Evolutionary conservation across 2,888 invertebrate species (phyloP).

Genomic region (Cerastis leucographa): DNA sequence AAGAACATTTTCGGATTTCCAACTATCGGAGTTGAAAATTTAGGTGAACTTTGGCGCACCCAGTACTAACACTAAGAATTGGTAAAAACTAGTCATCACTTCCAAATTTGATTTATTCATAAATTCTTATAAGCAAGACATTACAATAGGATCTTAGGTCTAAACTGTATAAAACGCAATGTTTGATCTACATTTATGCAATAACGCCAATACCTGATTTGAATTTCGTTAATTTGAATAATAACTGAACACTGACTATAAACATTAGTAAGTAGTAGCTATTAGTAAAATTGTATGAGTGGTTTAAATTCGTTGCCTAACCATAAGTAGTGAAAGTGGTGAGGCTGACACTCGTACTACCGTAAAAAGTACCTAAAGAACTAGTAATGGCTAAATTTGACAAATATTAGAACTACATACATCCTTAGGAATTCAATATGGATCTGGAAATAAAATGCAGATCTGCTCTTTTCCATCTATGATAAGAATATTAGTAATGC

Average conservation of each 20-base stretch:
- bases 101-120: constrained; percentile 84
- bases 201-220: constrained; percentile 40
- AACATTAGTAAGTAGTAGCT: constrained; percentile 3
- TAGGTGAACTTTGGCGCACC: too few relatives aligned
- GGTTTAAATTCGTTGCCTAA: constrained; percentile 6
- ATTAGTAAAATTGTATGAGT: constrained; percentile 6
- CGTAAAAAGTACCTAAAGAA: constrained; percentile 24
- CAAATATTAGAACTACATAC: constrained; percentile 38
- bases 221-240: constrained; percentile 33
- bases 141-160: constrained; percentile 81
- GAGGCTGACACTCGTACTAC: constrained; percentile 4
- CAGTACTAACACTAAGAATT: constrained; percentile 22
- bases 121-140: constrained; percentile 80
- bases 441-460: constrained; percentile 40
- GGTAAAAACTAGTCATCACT: constrained; percentile 71
- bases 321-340: constrained; percentile 13
- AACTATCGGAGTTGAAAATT: too few relatives aligned
- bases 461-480: constrained; percentile 9
- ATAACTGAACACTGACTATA: constrained; percentile 48
- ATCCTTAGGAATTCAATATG: constrained; percentile 34
- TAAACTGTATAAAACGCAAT: constrained; percentile 78
- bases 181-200: constrained; percentile 65
- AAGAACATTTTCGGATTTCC: too few relatives aligned
- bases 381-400: constrained; percentile 40
- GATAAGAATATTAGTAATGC: constrained; percentile 12